These are phyloP conservation scores for Chionoecetes opilio DNA, from an alignment of 1,140 invertebrate genomes.

Conservation along the genomic window DNA sequence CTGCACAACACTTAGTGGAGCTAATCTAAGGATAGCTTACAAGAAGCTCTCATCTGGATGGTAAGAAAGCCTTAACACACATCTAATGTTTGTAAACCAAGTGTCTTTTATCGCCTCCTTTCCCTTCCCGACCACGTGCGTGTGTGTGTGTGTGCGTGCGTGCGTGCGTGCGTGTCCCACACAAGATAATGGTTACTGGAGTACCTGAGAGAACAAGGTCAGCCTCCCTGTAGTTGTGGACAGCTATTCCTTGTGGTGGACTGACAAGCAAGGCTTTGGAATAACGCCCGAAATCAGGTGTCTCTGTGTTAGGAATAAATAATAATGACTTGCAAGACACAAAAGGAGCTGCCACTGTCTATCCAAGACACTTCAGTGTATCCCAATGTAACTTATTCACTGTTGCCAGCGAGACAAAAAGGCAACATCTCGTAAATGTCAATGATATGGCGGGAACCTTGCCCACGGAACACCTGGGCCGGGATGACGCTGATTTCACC, in stretches of 20 bases:
- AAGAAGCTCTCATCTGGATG: too few relatives aligned
- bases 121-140: too few relatives aligned
- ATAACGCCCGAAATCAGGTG: not conserved
- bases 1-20: too few relatives aligned
- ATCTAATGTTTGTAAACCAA: too few relatives aligned
- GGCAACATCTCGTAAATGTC: not conserved
- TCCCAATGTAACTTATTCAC: not conserved
- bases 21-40: too few relatives aligned
- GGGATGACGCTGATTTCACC: not conserved
- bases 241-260: not conserved
- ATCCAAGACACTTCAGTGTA: slow-evolving; percentile 34
- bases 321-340: slow-evolving; percentile 43
- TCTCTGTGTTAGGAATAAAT: slow-evolving; percentile 15
- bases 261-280: slow-evolving; percentile 19
- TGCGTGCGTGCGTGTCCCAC: not conserved
- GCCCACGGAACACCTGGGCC: not conserved
- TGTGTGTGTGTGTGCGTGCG: too few relatives aligned
- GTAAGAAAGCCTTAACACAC: too few relatives aligned
- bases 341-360: slow-evolving; percentile 57
- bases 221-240: not conserved
- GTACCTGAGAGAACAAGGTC: slow-evolving; percentile 53
- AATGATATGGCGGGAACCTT: slow-evolving; percentile 33
- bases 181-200: slow-evolving; percentile 36
- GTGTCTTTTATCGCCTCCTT: too few relatives aligned
- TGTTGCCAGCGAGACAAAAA: slow-evolving; percentile 29